Conservation (phyloP, 2,113 vertebrate species). For the Motacilla tschutschensis region DNA sequence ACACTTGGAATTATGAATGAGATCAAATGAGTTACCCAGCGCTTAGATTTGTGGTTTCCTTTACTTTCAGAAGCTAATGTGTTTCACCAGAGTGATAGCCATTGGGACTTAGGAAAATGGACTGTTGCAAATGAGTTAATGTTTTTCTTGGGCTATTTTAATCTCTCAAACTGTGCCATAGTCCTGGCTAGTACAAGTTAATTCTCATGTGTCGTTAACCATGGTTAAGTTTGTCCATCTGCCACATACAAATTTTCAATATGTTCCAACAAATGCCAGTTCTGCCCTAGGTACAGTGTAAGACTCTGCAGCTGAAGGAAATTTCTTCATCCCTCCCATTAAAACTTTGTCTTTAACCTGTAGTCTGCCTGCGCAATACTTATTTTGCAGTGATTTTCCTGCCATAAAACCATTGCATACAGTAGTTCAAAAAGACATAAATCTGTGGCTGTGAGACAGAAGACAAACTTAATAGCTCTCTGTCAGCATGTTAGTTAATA, state of each 20-base stretch:
- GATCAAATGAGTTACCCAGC: background rate
- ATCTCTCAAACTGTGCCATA: background rate
- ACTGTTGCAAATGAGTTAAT: background rate
- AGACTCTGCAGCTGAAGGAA: background rate
- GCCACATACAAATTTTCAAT: background rate
- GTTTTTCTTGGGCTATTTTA: background rate
- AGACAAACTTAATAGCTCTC: accelerated
- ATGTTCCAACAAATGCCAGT: conserved; percentile 30
- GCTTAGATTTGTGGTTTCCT: background rate
- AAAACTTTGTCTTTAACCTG: background rate
- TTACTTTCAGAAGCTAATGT: background rate
- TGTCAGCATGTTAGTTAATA: background rate
- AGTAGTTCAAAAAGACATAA: background rate
- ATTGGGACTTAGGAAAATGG: background rate
- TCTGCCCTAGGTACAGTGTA: background rate
- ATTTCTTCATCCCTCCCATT: background rate
- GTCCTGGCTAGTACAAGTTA: background rate
- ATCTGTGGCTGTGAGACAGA: background rate
- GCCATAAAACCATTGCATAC: background rate
- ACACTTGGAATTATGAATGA: background rate
- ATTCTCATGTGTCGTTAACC: conserved; percentile 10
- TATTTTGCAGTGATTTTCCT: background rate
- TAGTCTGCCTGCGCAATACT: background rate
- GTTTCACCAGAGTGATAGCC: background rate
- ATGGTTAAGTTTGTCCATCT: conserved; percentile 21